These are phyloP conservation scores for Limnephilus rhombicus DNA, from an alignment of 2,888 invertebrate genomes.

Conservation along the genomic window DNA sequence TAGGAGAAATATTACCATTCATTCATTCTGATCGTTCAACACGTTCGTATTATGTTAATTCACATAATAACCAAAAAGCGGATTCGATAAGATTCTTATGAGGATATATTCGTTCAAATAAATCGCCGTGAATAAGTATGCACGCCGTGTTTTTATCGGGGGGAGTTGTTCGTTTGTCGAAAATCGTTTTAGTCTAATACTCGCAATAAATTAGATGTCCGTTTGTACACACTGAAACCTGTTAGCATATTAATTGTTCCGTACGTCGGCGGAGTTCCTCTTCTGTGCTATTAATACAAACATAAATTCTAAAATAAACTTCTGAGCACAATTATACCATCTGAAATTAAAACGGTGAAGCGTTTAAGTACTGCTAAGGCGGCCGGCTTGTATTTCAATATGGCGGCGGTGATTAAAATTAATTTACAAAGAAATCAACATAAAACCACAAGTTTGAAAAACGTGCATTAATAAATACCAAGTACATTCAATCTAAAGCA, in stretches of 20 bases:
- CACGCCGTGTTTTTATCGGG: constrained; percentile 42
- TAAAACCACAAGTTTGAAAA: background rate
- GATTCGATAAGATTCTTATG: constrained; percentile 47
- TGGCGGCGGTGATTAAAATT: constrained; percentile 25
- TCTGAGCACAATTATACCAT: constrained; percentile 39
- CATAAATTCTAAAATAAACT: constrained; percentile 46
- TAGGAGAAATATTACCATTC: constrained; percentile 33
- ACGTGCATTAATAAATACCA: background rate
- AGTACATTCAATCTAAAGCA: background rate
- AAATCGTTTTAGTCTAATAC: constrained; percentile 55
- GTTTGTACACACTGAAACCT: constrained; percentile 48
- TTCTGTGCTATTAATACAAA: constrained; percentile 51
- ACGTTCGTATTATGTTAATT: constrained; percentile 58
- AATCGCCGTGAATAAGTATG: constrained; percentile 36
- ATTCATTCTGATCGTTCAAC: constrained; percentile 53
- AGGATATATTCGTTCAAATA: constrained; percentile 45
- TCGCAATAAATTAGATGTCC: constrained; percentile 39
- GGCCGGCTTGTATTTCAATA: background rate
- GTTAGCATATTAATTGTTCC: constrained; percentile 55
- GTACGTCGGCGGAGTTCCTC: constrained; percentile 42
- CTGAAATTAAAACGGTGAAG: constrained; percentile 42
- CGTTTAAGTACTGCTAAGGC: background rate
- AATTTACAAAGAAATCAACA: constrained; percentile 37
- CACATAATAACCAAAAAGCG: constrained; percentile 39
- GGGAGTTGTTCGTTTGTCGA: constrained; percentile 43